phyloP scores from a whole-genome alignment of 2,888 invertebrate genomes.

The Camponotus fellah region DNA sequence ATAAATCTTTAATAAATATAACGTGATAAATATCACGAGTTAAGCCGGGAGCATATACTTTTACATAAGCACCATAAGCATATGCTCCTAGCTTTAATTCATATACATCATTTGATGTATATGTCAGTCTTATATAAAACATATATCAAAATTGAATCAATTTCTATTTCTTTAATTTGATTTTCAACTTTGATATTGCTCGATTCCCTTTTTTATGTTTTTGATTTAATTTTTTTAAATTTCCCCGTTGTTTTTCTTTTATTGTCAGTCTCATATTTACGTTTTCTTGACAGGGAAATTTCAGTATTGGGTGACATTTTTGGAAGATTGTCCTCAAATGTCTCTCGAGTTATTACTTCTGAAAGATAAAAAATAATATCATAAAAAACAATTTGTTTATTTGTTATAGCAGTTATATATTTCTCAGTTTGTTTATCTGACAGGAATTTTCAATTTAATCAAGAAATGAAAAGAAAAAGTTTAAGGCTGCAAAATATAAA shows the following conservation, averaged over 20 bases:
- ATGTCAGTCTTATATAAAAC: background rate
- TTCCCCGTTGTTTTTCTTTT: too few species aligned
- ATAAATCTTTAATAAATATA: too few species aligned
- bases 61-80: too few species aligned
- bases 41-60: too few species aligned
- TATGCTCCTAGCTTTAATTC: background rate
- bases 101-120: background rate
- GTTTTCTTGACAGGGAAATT: background rate
- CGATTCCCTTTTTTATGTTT: background rate
- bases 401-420: background rate
- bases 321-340: slow-evolving; percentile 24
- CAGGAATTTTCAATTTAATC: background rate
- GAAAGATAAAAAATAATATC: slow-evolving; percentile 19
- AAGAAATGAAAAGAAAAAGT: background rate
- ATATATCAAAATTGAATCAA: background rate
- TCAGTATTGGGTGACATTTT: background rate
- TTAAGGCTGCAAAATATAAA: background rate
- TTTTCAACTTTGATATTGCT: background rate
- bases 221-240: background rate
- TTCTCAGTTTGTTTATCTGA: background rate
- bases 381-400: background rate
- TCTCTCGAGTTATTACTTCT: slow-evolving; percentile 66
- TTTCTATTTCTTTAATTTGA: background rate
- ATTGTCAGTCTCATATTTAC: background rate
- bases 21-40: too few species aligned